Conservation (phyloP, 2,113 vertebrate genomes). For the Arvicanthis niloticus region DNA sequence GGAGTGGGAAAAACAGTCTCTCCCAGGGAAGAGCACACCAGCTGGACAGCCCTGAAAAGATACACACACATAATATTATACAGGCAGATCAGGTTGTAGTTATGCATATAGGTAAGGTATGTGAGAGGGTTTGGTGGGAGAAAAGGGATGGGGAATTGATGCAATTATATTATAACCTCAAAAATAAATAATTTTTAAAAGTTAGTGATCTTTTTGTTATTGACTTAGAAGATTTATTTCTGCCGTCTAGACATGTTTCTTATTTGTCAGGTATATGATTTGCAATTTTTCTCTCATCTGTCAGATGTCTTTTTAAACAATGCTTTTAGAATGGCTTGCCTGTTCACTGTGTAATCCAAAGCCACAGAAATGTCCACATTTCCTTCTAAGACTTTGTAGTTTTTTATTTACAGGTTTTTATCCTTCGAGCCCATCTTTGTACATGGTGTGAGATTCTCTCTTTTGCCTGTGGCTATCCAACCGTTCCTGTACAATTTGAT, state of each 20-base stretch:
- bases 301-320: neutral
- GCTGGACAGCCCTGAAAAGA: neutral
- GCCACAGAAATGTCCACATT: neutral
- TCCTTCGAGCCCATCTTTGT: neutral
- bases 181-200: neutral
- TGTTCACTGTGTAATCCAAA: neutral
- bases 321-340: neutral
- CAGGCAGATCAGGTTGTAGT: neutral
- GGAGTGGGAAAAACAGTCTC: no score
- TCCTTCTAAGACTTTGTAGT: constrained; percentile 4
- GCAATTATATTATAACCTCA: neutral
- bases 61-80: no score
- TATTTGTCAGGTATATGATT: neutral
- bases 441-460: neutral
- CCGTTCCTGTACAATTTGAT: neutral
- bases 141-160: neutral
- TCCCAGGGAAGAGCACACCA: neutral
- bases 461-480: neutral
- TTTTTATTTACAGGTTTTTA: neutral
- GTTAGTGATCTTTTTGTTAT: neutral
- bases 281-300: neutral
- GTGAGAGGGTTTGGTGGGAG: neutral
- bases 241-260: neutral
- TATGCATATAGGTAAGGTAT: no score
- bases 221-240: neutral